phyloP scores from a whole-genome alignment of 2,113 vertebrate genomes.

The Salvelinus sp. region DNA sequence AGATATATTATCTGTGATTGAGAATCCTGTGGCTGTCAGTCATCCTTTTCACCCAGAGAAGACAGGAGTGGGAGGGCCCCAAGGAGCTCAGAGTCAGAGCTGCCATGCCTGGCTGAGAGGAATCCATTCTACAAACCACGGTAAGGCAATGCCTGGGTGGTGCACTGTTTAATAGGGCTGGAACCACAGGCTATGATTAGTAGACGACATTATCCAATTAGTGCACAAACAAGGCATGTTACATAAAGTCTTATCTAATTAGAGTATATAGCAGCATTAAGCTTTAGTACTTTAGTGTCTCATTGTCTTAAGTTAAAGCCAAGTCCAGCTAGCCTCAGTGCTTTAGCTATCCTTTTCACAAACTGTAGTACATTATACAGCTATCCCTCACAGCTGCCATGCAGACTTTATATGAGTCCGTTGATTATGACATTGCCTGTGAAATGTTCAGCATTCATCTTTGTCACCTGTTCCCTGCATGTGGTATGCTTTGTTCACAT shows the following conservation, averaged over 20 bases:
- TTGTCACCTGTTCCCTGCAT: neutral
- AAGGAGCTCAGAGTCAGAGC: slow-evolving; percentile 35
- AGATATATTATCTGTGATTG: slow-evolving; percentile 48
- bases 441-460: neutral
- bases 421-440: slow-evolving; percentile 4
- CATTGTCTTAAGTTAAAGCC: too few relatives aligned
- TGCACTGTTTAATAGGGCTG: neutral
- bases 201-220: neutral
- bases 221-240: neutral
- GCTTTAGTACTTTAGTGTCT: too few relatives aligned
- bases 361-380: slow-evolving; percentile 7
- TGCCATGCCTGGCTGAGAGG: slow-evolving; percentile 53
- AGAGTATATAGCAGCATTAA: too few relatives aligned
- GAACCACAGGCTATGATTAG: slow-evolving; percentile 7
- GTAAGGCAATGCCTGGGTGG: slow-evolving; percentile 47
- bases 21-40: slow-evolving; percentile 53
- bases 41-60: slow-evolving; percentile 24
- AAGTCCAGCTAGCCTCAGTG: neutral
- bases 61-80: slow-evolving; percentile 12
- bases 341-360: neutral
- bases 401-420: neutral
- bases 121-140: slow-evolving; percentile 48
- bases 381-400: neutral
- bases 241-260: too few relatives aligned
- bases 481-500: neutral